These are phyloP conservation scores for Cataglyphis albicans DNA, from an alignment of 2,888 invertebrate species.

Conservation along the genomic window DNA sequence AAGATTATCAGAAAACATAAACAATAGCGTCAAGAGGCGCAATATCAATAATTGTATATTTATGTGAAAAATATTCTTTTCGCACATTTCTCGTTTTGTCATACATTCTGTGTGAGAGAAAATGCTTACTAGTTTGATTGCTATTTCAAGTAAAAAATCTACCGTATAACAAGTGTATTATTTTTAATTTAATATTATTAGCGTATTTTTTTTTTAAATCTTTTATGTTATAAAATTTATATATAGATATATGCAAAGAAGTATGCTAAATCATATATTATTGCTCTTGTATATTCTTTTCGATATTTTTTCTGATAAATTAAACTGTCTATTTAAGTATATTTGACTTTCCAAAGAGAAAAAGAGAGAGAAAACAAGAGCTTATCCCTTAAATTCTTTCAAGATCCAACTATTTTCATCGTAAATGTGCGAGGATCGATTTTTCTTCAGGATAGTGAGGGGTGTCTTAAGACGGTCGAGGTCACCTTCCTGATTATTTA, in stretches of 20 bases:
- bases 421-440: slow-evolving; percentile 66
- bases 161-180: background rate
- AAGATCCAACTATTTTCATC: slow-evolving; percentile 32
- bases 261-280: too few relatives aligned
- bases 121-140: background rate
- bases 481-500: slow-evolving; percentile 75
- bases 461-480: slow-evolving; percentile 60
- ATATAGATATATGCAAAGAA: background rate
- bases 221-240: background rate
- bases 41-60: slow-evolving; percentile 37
- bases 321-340: background rate
- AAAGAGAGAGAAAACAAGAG: background rate
- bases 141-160: background rate
- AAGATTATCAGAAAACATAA: slow-evolving; percentile 28
- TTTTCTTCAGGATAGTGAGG: slow-evolving; percentile 65
- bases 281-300: background rate
- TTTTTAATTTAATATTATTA: background rate
- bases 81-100: background rate
- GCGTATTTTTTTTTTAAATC: background rate
- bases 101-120: slow-evolving; percentile 6
- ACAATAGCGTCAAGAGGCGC: background rate
- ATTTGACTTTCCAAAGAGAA: background rate
- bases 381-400: background rate
- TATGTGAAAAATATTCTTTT: slow-evolving; percentile 6
- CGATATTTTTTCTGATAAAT: background rate